Base-by-base conservation (phyloP, 2,797 vertebrate genomes). In the Sebastes hopkinsi region DNA sequence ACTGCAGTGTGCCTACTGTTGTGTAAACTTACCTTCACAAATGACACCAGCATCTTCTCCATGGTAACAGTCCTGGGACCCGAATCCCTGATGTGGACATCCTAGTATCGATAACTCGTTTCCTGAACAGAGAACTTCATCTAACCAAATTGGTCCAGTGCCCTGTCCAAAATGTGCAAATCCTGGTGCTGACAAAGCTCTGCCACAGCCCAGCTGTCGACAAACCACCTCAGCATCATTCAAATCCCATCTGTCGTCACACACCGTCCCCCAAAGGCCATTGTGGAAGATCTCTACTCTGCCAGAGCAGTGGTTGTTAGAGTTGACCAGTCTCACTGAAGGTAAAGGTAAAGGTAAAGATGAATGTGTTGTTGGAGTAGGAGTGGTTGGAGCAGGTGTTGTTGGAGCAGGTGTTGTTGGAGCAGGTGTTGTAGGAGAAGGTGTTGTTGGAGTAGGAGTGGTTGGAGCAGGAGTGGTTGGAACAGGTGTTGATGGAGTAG, bases 111-210 rank as follows among this genome's bases (percentile, higher is more conserved):
- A 13, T 14, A 5, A 0, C 56, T 83, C 72, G 11, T 61, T 34
- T 34, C 67, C 72, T 56, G 20, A 12, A 12, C 65, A 69, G 6
- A 10, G 14, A 59, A 67, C 22, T 6, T 61, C 6, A 0, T 62
- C 34, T 5, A 62, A 27, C 68, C 54, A 79, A 2, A 77, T 69
- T 14, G 29, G 50, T 36, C 80, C 80, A n/a, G 16, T n/a, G 7
- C 69, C 75, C 4, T 3, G 8, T 34, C 66, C 72, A 50, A 80
- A 73, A 7, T 0, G 8, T 0, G 78, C 36, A 0, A 2, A 4
- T 12, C 1, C 1, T 4, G 20, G 8, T 61, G 67, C 67, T 25
- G 61, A 29, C 54, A 61, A 0, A n/a, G 0, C 65, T 2, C 0
- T 55, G 0, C 67, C 46, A 56, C 67, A 65, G 2, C 50, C 59